These are phyloP conservation scores for Drosophila algonquin DNA, from an alignment of 2,888 invertebrate species.

Conservation along the genomic window DNA sequence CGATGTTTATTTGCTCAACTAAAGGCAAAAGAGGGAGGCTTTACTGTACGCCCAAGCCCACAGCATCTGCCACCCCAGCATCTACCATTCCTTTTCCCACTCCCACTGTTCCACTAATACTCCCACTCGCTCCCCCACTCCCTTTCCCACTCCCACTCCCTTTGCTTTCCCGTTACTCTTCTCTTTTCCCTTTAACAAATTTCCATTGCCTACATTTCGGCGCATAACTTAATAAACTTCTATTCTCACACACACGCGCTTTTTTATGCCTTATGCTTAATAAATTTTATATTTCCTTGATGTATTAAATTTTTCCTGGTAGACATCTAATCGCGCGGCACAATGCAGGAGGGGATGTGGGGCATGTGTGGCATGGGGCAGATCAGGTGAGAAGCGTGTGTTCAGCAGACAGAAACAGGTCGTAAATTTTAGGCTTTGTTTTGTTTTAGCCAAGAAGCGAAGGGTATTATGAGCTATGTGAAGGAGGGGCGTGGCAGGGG, in stretches of 20 bases:
- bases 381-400: slow-evolving; percentile 16
- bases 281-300: slow-evolving; percentile 63
- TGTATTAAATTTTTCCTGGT: slow-evolving; percentile 53
- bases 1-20: slow-evolving; percentile 63
- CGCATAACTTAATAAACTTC: slow-evolving; percentile 44
- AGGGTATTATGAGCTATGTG: slow-evolving; percentile 5
- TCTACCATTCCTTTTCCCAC: neutral
- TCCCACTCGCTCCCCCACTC: slow-evolving; percentile 3
- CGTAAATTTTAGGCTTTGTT: slow-evolving; percentile 50
- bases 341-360: slow-evolving; percentile 9
- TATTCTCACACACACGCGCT: slow-evolving; percentile 9
- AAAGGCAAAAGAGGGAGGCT: slow-evolving; percentile 44
- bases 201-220: slow-evolving; percentile 39
- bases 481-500: neutral
- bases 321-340: neutral
- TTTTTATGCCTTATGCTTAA: slow-evolving; percentile 44
- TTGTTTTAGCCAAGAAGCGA: neutral
- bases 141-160: neutral
- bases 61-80: too few species aligned
- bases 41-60: neutral
- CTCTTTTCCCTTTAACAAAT: slow-evolving; percentile 7
- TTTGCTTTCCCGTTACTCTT: neutral
- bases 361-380: slow-evolving; percentile 9
- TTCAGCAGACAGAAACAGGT: slow-evolving; percentile 2
- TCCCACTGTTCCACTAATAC: neutral